Conservation (phyloP, 2,797 vertebrate genomes). For the Nannoperca obscura region DNA sequence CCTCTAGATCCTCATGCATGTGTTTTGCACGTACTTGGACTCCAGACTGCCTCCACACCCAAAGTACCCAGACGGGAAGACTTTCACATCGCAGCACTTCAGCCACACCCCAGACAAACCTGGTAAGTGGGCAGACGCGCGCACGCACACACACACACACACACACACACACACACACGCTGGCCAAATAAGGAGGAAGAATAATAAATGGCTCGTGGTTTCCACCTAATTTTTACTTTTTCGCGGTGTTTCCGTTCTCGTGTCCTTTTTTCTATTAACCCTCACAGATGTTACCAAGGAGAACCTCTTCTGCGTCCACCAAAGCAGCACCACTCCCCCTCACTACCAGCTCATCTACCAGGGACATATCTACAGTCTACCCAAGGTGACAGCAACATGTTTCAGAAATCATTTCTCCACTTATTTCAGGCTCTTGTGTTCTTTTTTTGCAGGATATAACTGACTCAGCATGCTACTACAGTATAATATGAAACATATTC, state of each 20-base stretch:
- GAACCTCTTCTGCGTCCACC: conserved; percentile 95
- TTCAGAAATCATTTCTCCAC: too few species aligned
- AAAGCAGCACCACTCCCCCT: conserved; percentile 93
- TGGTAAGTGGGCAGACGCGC: conserved; percentile 76
- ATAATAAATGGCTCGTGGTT: background rate
- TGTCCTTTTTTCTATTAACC: conserved; percentile 1
- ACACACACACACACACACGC: background rate
- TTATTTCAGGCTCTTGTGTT: background rate
- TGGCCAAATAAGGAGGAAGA: background rate
- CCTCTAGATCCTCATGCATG: conserved; percentile 92
- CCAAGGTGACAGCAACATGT: conserved; percentile 87
- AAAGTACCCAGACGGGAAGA: conserved; percentile 97
- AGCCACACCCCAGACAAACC: conserved; percentile 95
- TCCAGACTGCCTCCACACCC: conserved; percentile 96
- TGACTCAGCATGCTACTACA: conserved; percentile 84
- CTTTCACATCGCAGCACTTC: conserved; percentile 97
- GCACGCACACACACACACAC: background rate
- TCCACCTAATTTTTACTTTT: background rate
- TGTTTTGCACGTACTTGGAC: conserved; percentile 97
- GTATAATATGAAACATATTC: conserved; percentile 83
- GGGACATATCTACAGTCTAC: conserved; percentile 93
- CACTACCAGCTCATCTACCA: conserved; percentile 98
- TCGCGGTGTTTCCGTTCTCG: background rate
- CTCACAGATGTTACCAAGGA: conserved; percentile 92
- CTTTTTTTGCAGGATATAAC: conserved; percentile 72